Base-by-base conservation (phyloP, 2,888 invertebrate genomes). In the Proisotoma minuta region DNA sequence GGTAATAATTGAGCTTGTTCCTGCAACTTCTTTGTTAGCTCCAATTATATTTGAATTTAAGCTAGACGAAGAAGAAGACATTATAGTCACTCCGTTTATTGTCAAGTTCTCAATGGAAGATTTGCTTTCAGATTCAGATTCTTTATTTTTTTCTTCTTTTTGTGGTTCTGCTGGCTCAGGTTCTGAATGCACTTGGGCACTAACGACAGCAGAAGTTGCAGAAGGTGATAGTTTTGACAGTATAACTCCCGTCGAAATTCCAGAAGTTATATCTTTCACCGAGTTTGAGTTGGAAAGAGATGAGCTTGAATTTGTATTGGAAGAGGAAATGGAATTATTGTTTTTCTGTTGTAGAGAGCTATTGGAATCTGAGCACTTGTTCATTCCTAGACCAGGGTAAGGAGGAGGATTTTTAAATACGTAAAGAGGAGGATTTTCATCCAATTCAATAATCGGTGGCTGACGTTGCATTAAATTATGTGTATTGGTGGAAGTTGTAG, bases 361-460 rank as follows among this genome's bases (percentile, higher is more conserved):
- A 34, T 8, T 15, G 26, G 24, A 8, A 18, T 53, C 43, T 20
- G 29, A 26, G 23, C 28, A 26, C 20, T 34, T 20, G 12, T 34
- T 10, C 24, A 8, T 54, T 43, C 2, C 20, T 50, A 26, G 50
- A 0, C 87, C 75, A 0, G 89, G 88, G 78, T 91, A 91, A 0
- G 91, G 90, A 0, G 91, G 91, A 0, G 92, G 91, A 0, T 91
- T 89, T 77, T 91, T 90, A 76, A 85, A 87, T 4, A 87, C 82
- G 75, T 86, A 86, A 22, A 86, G 20, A 12, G 65, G 29, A 24
- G 34, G 34, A 34, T n/a, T n/a, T n/a, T n/a, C n/a, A n/a, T n/a
- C n/a, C n/a, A n/a, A n/a, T n/a, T n/a, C n/a, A n/a, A n/a, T n/a
- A n/a, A n/a, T n/a, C n/a, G n/a, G n/a, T n/a, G n/a, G n/a, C n/a